phyloP scores from a whole-genome alignment of 2,113 vertebrate species.

The Alethe castanea region DNA sequence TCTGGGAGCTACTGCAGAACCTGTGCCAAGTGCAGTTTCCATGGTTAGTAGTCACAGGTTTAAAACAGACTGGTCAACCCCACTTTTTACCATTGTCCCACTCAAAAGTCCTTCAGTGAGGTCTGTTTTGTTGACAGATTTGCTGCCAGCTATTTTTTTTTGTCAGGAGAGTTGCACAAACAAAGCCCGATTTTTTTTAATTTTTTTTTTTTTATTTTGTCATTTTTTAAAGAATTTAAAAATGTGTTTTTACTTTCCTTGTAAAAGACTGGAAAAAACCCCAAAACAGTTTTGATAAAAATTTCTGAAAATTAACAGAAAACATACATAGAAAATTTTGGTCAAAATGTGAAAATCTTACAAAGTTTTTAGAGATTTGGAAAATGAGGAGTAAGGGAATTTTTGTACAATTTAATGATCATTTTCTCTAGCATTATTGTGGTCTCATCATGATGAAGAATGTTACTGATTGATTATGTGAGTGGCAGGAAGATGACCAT shows the following conservation, averaged over 20 bases:
- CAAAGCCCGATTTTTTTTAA: background rate
- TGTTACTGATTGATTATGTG: background rate
- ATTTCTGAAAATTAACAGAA: background rate
- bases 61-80: background rate
- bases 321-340: background rate
- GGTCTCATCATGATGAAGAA: background rate
- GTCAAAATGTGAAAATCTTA: background rate
- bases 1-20: background rate
- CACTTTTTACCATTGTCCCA: background rate
- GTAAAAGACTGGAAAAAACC: background rate
- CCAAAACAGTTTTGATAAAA: background rate
- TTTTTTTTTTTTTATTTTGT: background rate
- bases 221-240: background rate
- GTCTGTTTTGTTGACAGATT: background rate
- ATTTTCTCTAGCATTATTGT: background rate
- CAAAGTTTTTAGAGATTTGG: background rate
- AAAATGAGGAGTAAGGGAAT: background rate
- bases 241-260: background rate
- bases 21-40: background rate
- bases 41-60: background rate
- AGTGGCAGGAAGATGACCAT: background rate
- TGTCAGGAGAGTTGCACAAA: background rate
- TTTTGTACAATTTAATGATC: background rate
- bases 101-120: background rate
- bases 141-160: background rate